Percentiles rank a stretch among this genome's conserved stretches.
Conservation (phyloP, 2,113 vertebrate species). For the Panthera leo region DNA sequence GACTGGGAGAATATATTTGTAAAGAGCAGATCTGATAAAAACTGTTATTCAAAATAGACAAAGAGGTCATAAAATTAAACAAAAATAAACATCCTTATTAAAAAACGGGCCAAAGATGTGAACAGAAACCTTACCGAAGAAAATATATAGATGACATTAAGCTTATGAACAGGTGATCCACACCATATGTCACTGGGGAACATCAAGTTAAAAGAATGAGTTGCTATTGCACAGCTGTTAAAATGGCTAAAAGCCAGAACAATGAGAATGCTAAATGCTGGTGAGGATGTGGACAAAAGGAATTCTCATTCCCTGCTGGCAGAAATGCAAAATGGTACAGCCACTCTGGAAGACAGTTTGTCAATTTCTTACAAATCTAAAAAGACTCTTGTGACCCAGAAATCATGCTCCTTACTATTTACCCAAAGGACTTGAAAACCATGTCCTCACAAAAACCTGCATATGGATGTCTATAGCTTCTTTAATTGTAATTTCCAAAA, state of each 20-base stretch:
- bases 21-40: not conserved
- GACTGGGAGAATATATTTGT: not conserved
- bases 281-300: not conserved
- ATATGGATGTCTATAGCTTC: not conserved
- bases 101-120: not conserved
- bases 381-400: not conserved
- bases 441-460: not conserved
- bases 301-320: not conserved
- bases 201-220: not conserved
- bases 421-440: not conserved
- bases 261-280: not conserved
- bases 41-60: not conserved
- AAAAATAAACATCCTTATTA: not conserved
- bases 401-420: not conserved
- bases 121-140: not conserved
- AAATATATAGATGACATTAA: not conserved
- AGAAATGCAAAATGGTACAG: not conserved
- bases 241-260: not conserved
- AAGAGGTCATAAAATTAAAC: not conserved
- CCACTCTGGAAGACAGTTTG: not conserved
- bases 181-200: not conserved
- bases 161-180: not conserved
- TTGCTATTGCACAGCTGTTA: not conserved
- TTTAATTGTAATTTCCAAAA: not conserved
- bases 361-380: not conserved